These are phyloP conservation scores for Hephaestus fuliginosus DNA, from an alignment of 2,797 vertebrate genomes.

Conservation along the genomic window DNA sequence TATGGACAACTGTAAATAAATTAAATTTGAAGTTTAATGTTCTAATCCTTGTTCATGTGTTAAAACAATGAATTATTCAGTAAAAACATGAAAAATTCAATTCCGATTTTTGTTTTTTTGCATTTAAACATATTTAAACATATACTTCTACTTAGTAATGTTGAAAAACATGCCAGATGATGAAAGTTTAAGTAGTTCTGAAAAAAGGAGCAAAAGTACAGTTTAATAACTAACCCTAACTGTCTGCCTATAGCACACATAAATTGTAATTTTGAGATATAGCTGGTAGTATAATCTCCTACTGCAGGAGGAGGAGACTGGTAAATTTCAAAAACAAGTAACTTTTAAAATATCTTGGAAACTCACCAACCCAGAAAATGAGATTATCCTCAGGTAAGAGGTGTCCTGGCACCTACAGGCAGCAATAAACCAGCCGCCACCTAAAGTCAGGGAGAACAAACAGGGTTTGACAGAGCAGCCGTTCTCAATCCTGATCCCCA, in stretches of 20 bases:
- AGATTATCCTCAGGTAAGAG: conserved; percentile 57
- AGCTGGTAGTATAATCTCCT: conserved; percentile 41
- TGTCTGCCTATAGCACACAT: conserved; percentile 35
- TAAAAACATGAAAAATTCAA: too few relatives aligned
- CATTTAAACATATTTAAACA: too few relatives aligned
- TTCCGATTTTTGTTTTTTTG: too few relatives aligned
- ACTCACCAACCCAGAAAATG: conserved; percentile 51
- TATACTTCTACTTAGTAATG: too few relatives aligned
- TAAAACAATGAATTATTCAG: too few relatives aligned
- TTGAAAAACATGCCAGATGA: too few relatives aligned
- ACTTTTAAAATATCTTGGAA: conserved; percentile 59
- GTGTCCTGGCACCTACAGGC: conserved; percentile 51
- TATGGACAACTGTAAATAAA: too few relatives aligned
- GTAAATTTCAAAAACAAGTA: conserved; percentile 41
- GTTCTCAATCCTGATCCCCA: conserved; percentile 1
- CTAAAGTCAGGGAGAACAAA: conserved; percentile 54
- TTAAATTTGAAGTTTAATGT: too few relatives aligned
- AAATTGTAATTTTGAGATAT: conserved; percentile 44
- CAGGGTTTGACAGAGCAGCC: conserved; percentile 27
- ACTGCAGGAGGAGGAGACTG: conserved; percentile 21
- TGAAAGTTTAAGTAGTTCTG: too few relatives aligned
- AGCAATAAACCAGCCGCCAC: conserved; percentile 58
- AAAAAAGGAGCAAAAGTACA: too few relatives aligned
- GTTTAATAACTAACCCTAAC: background rate
- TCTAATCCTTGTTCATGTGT: too few relatives aligned